Base-by-base conservation (phyloP, 2,888 invertebrate species). In the Tetanocera ferruginea region DNA sequence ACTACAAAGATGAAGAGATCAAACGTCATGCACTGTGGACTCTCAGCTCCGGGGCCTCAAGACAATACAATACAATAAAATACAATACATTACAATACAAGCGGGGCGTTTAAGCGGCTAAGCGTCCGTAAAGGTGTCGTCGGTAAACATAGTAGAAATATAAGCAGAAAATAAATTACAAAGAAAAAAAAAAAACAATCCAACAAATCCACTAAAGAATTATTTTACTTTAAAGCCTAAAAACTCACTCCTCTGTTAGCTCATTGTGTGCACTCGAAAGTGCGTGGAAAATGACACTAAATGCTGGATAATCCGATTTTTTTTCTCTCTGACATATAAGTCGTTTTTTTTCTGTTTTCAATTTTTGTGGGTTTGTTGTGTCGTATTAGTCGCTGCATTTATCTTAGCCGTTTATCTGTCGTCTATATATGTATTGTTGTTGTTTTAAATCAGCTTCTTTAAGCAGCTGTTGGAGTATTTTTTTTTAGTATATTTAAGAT, bases 261-360 rank as follows among this genome's bases (percentile, higher is more conserved):
- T 43, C 74, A 79, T 81, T 77, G 79, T 82, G 34, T 84, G 80
- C 82, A 81, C 82, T 81, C 79, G 76, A 80, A 82, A 83, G 83
- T 79, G 87, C 86, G 85, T 86, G 77, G 77, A 80, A 80, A 80
- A 78, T 80, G 80, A 80, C 82, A 81, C 82, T 85, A 85, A 86
- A 85, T 85, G 85, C 81, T 83, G 77, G 79, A 81, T 88, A 88
- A 88, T 87, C 87, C 82, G 85, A 85, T 87, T 87, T 81, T 49
- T 81, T 49, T 72, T 62, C 31, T 5, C 14, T 37, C 9, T 57
- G 57, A 8, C 28, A 9, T 57, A 11, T 57, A 37, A 25, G 34
- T 23, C 17, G 9, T 5, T 25, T 57, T 19, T 31, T 55, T 70
- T 23, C 25, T 49, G 5, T 23, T 11, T 19, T 31, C 14, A 11